Conservation (phyloP, 53 echinoderm and acorn worm species). For the Echinarachnius parma region DNA sequence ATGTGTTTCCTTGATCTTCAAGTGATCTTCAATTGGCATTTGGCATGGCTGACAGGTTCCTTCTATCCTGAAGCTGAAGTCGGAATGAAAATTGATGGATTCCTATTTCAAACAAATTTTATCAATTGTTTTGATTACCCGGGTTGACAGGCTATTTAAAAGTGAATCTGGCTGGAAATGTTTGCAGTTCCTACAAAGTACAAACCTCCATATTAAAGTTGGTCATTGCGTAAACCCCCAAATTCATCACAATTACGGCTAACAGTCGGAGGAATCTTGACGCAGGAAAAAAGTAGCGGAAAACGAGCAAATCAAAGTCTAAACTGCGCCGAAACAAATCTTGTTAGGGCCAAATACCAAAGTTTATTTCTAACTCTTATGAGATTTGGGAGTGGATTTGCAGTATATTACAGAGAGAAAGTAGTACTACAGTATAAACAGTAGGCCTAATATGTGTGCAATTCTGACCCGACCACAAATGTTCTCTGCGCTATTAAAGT, state of each 20-base stretch:
- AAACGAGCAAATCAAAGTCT: slow-evolving; percentile 15
- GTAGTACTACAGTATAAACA: too few species aligned
- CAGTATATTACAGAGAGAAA: too few species aligned
- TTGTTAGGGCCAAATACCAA: slow-evolving; percentile 47
- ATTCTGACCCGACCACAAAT: slow-evolving; percentile 34
- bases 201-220: slow-evolving; percentile 35
- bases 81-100: slow-evolving; percentile 43
- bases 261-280: background rate
- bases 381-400: slow-evolving; percentile 37
- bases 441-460: too few species aligned
- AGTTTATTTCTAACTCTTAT: slow-evolving; percentile 34
- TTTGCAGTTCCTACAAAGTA: slow-evolving; percentile 45
- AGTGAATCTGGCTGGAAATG: slow-evolving; percentile 40
- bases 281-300: background rate
- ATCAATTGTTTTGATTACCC: slow-evolving; percentile 35
- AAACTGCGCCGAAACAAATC: slow-evolving; percentile 36
- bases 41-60: too few species aligned
- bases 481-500: too few species aligned
- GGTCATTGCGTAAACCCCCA: slow-evolving; percentile 11
- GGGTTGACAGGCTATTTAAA: slow-evolving; percentile 42
- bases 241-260: slow-evolving; percentile 42
- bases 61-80: slow-evolving; percentile 5
- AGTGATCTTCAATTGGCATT: too few species aligned
- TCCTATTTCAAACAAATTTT: slow-evolving; percentile 42
- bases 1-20: too few species aligned